Percentiles rank a stretch among this genome's conserved stretches.
These are phyloP conservation scores for Clarias pachynema DNA, from an alignment of 2,797 vertebrate species.

Conservation along the genomic window DNA sequence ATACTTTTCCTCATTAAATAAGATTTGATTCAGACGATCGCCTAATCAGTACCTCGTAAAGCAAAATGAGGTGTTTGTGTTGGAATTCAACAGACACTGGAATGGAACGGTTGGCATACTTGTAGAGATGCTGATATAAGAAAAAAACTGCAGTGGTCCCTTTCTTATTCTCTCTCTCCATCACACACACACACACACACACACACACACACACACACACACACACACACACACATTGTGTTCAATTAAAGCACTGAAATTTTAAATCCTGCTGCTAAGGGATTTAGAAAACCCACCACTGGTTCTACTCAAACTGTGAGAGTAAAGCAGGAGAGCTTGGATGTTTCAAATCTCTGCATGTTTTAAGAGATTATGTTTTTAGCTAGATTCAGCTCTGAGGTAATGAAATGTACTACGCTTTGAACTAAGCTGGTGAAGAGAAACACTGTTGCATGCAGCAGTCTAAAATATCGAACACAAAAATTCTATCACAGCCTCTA, in stretches of 20 bases:
- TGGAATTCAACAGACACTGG: too few species aligned
- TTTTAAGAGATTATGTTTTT: not conserved
- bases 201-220: conserved; percentile 24
- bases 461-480: not conserved
- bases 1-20: too few species aligned
- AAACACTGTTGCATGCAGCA: not conserved
- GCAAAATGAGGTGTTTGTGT: too few species aligned
- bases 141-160: too few species aligned
- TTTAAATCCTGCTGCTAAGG: not conserved
- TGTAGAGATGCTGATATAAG: too few species aligned
- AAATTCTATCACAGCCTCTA: not conserved
- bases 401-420: not conserved
- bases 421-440: too few species aligned
- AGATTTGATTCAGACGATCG: too few species aligned
- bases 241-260: conserved; percentile 10
- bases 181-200: conserved; percentile 31
- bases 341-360: not conserved
- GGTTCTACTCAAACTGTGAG: not conserved
- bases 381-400: not conserved
- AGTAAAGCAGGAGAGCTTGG: not conserved
- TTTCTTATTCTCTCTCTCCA: too few species aligned
- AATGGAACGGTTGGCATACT: too few species aligned
- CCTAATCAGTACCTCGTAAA: too few species aligned
- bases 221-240: not conserved
- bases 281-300: not conserved